A percentile compares a stretch with the other conserved stretches of the same genome.
Conservation (phyloP, 2,797 vertebrate genomes). For the Chanos chanos region DNA sequence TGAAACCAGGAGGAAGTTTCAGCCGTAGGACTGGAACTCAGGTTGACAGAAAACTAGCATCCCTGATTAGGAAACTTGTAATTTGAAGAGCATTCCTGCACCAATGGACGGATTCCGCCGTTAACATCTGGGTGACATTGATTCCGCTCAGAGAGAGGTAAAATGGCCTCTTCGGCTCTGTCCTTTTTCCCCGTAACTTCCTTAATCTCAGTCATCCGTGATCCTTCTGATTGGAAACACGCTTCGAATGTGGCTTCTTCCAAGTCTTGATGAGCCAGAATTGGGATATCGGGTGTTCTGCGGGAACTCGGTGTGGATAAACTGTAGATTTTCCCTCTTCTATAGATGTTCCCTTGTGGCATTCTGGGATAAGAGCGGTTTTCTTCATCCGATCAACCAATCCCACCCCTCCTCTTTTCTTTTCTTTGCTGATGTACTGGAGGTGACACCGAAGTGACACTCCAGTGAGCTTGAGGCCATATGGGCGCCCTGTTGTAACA, state of each 20-base stretch:
- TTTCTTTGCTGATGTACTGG: constrained; percentile 24
- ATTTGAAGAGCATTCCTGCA: constrained; percentile 39
- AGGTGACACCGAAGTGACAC: constrained; percentile 44
- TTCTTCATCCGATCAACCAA: constrained; percentile 10
- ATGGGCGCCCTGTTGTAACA: constrained; percentile 49
- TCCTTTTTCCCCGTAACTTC: constrained; percentile 1
- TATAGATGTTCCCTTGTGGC: too few relatives aligned
- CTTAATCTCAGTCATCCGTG: constrained; percentile 1
- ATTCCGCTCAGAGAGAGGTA: constrained; percentile 9
- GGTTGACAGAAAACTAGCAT: constrained; percentile 29
- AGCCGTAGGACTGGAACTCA: constrained; percentile 24
- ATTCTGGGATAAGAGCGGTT: neutral
- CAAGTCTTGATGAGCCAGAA: too few relatives aligned
- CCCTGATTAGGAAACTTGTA: constrained; percentile 35
- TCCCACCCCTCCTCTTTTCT: constrained; percentile 4
- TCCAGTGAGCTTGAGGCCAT: constrained; percentile 43
- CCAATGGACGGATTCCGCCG: constrained; percentile 12
- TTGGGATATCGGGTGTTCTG: too few relatives aligned
- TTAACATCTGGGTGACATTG: constrained; percentile 36
- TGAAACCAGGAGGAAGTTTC: too few relatives aligned
- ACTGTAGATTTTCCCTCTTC: too few relatives aligned
- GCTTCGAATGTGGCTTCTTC: constrained; percentile 5
- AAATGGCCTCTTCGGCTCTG: constrained; percentile 20
- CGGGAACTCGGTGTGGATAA: too few relatives aligned
- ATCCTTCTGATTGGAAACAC: constrained; percentile 9